Evolutionary conservation across 1,140 invertebrate genomes (phyloP).

Genomic region (Zaprionus nigranus): DNA sequence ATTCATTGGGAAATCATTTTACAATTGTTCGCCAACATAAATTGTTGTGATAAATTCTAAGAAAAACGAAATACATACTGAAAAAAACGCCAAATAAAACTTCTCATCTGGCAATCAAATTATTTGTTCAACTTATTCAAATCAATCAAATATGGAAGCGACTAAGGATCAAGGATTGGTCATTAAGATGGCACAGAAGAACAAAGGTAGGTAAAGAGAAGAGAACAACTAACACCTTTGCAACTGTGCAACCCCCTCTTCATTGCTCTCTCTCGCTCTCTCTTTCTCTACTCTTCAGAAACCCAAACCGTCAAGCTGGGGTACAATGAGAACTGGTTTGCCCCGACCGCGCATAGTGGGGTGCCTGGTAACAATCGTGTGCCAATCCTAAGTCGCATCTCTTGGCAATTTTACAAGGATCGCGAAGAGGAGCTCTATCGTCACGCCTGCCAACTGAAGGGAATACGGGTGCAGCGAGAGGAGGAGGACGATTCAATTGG

Average conservation of each 20-base stretch:
- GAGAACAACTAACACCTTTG: background rate
- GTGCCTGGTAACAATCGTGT: conserved; percentile 11
- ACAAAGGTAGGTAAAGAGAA: conserved; percentile 57
- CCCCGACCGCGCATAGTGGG: conserved; percentile 11
- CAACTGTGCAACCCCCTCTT: background rate
- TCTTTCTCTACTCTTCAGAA: conserved; percentile 28
- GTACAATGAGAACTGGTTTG: conserved; percentile 46
- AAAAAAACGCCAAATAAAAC: conserved; percentile 45
- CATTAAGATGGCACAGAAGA: conserved; percentile 74
- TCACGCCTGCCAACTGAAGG: conserved; percentile 65
- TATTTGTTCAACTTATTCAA: conserved; percentile 50
- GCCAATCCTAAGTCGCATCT: conserved; percentile 27
- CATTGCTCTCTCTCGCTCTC: background rate
- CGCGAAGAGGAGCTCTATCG: conserved; percentile 73
- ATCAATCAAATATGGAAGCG: conserved; percentile 53
- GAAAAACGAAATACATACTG: conserved; percentile 52
- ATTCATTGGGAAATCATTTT: conserved; percentile 51
- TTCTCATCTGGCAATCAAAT: conserved; percentile 65
- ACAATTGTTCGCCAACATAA: conserved; percentile 74
- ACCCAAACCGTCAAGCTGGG: conserved; percentile 64
- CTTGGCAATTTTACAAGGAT: conserved; percentile 66
- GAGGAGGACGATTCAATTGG: conserved; percentile 54
- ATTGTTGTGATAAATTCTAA: conserved; percentile 77
- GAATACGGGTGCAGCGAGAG: conserved; percentile 50
- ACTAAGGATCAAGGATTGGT: conserved; percentile 55